Base-by-base conservation (phyloP, 2,888 invertebrate species). In the Bibio marci region DNA sequence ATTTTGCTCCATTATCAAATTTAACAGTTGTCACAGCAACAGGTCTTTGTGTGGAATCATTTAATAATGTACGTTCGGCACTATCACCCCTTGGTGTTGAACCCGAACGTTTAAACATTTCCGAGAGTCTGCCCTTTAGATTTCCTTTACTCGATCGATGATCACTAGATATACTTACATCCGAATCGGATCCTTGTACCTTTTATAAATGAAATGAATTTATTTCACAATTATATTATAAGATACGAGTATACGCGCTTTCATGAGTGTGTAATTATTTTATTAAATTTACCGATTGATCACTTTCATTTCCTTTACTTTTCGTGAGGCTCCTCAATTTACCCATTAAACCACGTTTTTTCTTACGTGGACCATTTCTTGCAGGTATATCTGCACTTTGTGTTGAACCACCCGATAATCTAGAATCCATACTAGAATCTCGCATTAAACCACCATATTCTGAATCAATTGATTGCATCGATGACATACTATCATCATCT, bases 241-340 rank as follows among this genome's bases (percentile, higher is more conserved):
- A 26, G 3, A 12, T 22, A 3, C 17, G 13, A 26, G 8, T 13
- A n/a, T 4, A 35, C 3, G 6, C 7, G 10, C 22, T 3, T 8
- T 26, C 6, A 25, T 14, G 14, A 17, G 10, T 18, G 2, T 17
- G n/a, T 15, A n/a, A 22, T 22, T 22, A 22, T 22, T 22, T 6
- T 22, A 25, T 17, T 10, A 36, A 15, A 37, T 51, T 47, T 43
- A 62, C 63, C 47, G 63, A 63, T 46, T 57, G 49, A 54, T 62
- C 62, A 50, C 62, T 62, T 49, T 61, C 62, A 46, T 59, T 57
- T 22, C 39, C 56, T 37, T 58, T 49, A 2, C 86, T 82, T 59
- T 87, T 88, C 3, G 86, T 86, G 38, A 88, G 62, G 54, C 83
- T 80, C 52, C 82, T 80, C 46, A 90, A 59, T 64, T 87, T 88